These are phyloP conservation scores for Cossypha polioptera DNA, from an alignment of 2,797 vertebrate genomes.

Conservation along the genomic window DNA sequence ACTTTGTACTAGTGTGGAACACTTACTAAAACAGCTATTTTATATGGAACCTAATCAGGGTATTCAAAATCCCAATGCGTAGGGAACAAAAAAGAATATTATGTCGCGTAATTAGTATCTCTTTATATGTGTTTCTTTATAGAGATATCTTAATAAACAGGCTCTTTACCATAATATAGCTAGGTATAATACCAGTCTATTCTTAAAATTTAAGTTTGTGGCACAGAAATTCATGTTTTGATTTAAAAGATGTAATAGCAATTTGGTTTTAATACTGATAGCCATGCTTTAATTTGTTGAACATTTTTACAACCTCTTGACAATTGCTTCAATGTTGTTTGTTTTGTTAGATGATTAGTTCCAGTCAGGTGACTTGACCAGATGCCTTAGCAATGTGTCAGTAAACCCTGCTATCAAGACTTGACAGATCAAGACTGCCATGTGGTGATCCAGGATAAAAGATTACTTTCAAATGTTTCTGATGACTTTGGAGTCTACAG, in stretches of 20 bases:
- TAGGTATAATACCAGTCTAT: not conserved
- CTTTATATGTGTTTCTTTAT: not conserved
- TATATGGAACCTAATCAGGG: not conserved
- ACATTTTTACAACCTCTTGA: not conserved
- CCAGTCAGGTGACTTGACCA: not conserved
- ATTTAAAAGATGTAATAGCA: not conserved
- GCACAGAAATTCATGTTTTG: not conserved
- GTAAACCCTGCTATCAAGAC: not conserved
- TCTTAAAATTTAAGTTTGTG: not conserved
- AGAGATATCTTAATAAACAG: not conserved
- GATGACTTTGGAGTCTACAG: not conserved
- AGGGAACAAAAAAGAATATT: not conserved
- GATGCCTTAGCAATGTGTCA: not conserved
- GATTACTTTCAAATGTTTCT: not conserved
- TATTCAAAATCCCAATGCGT: not conserved
- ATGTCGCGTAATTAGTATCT: not conserved
- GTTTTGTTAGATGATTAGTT: not conserved
- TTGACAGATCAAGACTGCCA: not conserved
- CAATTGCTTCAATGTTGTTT: not conserved
- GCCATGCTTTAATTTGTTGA: fast-evolving
- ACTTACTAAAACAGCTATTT: not conserved
- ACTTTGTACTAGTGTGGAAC: not conserved
- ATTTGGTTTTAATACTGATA: not conserved
- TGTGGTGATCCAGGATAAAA: not conserved
- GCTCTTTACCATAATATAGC: not conserved